Evolutionary conservation across 2,888 invertebrate genomes (phyloP), one percentile per base, ranked within the genome.

Genomic region (Protonemura montana): DNA sequence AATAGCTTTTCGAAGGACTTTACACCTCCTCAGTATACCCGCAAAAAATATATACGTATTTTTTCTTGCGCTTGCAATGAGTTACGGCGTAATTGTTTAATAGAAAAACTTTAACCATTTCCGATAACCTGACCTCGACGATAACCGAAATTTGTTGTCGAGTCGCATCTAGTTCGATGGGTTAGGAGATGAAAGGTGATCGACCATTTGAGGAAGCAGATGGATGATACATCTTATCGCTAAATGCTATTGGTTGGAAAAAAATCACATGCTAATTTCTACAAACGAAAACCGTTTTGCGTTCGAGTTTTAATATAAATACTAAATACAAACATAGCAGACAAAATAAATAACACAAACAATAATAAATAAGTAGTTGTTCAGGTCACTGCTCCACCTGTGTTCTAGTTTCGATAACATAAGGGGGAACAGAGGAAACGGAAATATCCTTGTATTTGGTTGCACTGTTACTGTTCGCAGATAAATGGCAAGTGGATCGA

Each of bases 401-500:
- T n/a, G n/a, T n/a, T n/a, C n/a, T n/a, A n/a, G n/a, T 10, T 59
- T 59, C 59, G 21, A 21, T 59, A 10, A 21, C 59, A 21, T 59
- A 59, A 59, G 3, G 3, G 35, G 35, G 5, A 35, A 35, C 35
- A 35, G 3, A 59, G 59, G 1, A 21, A 21, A 59, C 16, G 59
- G 59, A 13, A 59, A 59, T 2, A 13, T 59, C 10, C 5, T 35
- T 10, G 35, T 35, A 59, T 21, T 59, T 59, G 59, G 59, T 59
- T 59, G 7, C 59, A 81, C 30, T 35, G 35, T 35, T 30, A 29
- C 28, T 81, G 81, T 30, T 81, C 81, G 30, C 81, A 81, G n/a
- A 81, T 30, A 30, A 81, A 81, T 28, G 81, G 81, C 81, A 81
- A 30, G 27, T 81, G 30, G 2, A 81, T n/a, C 81, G 28, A 28